A percentile compares a stretch with the other conserved stretches of the same genome.
These are phyloP conservation scores for Uria lomvia DNA, from an alignment of 2,113 vertebrate species.

Conservation along the genomic window DNA sequence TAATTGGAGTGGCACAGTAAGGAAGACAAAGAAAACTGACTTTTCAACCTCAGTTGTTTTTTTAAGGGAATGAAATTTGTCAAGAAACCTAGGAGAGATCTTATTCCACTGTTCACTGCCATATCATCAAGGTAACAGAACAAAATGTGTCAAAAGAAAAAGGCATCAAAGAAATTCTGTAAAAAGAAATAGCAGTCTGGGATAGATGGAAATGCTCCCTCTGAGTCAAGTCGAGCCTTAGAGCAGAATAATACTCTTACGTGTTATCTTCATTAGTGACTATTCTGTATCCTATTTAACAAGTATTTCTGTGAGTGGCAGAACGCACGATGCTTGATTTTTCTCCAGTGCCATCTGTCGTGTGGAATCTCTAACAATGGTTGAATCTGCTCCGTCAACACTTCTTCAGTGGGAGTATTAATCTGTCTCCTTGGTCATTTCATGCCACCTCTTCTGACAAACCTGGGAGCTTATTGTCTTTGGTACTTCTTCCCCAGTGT, in stretches of 20 bases:
- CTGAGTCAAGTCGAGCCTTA: slow-evolving; percentile 3
- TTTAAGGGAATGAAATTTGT: neutral
- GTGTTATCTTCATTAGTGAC: slow-evolving; percentile 18
- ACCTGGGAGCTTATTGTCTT: neutral
- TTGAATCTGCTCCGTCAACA: slow-evolving; percentile 12
- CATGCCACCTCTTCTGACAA: neutral
- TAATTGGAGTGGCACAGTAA: slow-evolving; percentile 54
- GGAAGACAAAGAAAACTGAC: slow-evolving; percentile 14
- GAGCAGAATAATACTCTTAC: slow-evolving; percentile 7
- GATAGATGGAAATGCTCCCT: neutral
- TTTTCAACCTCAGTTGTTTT: neutral
- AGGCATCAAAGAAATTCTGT: slow-evolving; percentile 16
- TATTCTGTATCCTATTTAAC: slow-evolving; percentile 14
- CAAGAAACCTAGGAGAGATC: neutral
- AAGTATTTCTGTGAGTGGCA: slow-evolving; percentile 20
- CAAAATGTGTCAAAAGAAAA: neutral
- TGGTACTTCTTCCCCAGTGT: neutral
- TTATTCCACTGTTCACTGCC: slow-evolving; percentile 3
- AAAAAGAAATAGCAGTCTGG: neutral
- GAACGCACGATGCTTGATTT: neutral
- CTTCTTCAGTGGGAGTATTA: neutral
- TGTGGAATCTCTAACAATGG: slow-evolving; percentile 1
- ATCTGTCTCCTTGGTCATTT: neutral
- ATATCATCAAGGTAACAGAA: slow-evolving; percentile 44
- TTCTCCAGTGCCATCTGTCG: slow-evolving; percentile 44